Evolutionary conservation across 2,888 invertebrate species (phyloP), one percentile per base, ranked within the genome.

Genomic region (Sinopyrophorus schimmeli): DNA sequence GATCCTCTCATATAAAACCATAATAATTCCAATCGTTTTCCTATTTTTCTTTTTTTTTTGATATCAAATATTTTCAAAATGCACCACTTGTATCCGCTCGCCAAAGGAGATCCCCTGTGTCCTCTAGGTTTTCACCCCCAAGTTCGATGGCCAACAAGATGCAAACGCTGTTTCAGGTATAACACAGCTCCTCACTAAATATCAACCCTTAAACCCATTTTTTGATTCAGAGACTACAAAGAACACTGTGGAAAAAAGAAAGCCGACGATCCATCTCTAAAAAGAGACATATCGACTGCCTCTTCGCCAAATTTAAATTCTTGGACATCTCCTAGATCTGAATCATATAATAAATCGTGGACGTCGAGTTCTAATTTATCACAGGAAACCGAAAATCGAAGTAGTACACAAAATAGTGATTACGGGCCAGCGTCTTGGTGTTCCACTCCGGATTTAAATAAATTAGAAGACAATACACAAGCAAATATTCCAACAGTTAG

Each of bases 121-220:
- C 93, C 92, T 54, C 77, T 93, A 70, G 94, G 94, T 30, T 94
- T 94, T 75, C 92, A 93, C 77, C 93, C 94, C 50, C 93, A 94
- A 77, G 91, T 92, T 62, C 83, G 92, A 67, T 92, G 92, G 89
- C 93, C 93, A 34, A 92, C 92, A 47, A 81, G 92, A 67, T 93
- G 93, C 77, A 93, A 93, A 76, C 80, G 93, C 63, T 94, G 93
- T 74, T 93, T 92, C 79, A 83, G 87, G 82, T 84, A 72, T 30
- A n/a, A n/a, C n/a, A n/a, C n/a, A n/a, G n/a, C n/a, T n/a, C n/a
- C n/a, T n/a, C n/a, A n/a, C n/a, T n/a, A n/a, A n/a, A n/a, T 20
- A 14, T 2, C 16, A 30, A 24, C 24, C 15, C 1, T 9, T 7
- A 31, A 34, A 42, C 26, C 3, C 15, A 26, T 39, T 26, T 39